Conservation (phyloP, 2,888 invertebrate genomes). For the Zaprionus bogoriensis region DNA sequence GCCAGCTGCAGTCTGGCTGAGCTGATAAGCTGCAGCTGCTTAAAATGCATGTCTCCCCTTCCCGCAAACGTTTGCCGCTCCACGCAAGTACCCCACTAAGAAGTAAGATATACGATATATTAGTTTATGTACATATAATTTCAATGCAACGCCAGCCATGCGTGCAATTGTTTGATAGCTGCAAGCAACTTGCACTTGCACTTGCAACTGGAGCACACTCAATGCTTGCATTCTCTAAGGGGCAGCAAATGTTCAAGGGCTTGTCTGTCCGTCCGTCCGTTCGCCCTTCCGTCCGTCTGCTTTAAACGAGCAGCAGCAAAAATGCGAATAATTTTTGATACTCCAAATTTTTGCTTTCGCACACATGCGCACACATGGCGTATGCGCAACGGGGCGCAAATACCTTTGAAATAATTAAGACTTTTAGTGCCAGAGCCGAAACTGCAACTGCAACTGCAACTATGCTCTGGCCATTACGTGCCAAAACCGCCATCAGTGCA, state of each 20-base stretch:
- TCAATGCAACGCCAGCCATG: slow-evolving; percentile 50
- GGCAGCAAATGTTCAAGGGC: too few relatives aligned
- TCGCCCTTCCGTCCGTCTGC: too few relatives aligned
- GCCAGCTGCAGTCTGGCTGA: slow-evolving; percentile 33
- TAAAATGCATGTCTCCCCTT: neutral
- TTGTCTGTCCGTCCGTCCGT: too few relatives aligned
- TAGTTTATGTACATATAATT: slow-evolving; percentile 41
- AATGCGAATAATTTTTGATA: too few relatives aligned
- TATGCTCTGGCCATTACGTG: slow-evolving; percentile 48
- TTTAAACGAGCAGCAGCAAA: too few relatives aligned
- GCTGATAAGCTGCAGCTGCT: slow-evolving; percentile 56
- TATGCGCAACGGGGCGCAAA: slow-evolving; percentile 42
- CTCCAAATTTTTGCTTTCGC: too few relatives aligned
- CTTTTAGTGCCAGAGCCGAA: slow-evolving; percentile 42
- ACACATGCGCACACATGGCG: slow-evolving; percentile 15
- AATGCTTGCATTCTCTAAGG: too few relatives aligned
- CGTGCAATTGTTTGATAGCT: slow-evolving; percentile 66
- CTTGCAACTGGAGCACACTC: neutral
- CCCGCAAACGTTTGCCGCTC: too few relatives aligned
- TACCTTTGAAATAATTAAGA: slow-evolving; percentile 71
- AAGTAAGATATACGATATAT: slow-evolving; percentile 38
- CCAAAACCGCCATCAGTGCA: slow-evolving; percentile 52
- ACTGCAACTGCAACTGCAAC: slow-evolving; percentile 27
- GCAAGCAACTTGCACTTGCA: neutral
- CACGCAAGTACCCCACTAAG: slow-evolving; percentile 20